Evolutionary conservation across 2,797 vertebrate genomes (phyloP).

Genomic region (Pygocentrus nattereri): DNA sequence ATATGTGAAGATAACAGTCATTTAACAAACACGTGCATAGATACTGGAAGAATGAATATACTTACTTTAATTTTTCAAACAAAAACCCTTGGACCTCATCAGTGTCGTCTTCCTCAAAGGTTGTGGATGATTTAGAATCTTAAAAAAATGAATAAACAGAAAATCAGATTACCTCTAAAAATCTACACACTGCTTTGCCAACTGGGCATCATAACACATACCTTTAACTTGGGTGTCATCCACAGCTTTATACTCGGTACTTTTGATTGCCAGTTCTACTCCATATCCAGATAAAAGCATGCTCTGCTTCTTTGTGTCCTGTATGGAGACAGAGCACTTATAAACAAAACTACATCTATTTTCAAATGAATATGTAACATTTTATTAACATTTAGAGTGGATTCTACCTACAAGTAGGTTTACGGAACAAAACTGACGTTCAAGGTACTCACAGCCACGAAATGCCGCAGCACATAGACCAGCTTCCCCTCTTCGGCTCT

Average conservation of each 20-base stretch:
- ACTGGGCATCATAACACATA: constrained; percentile 60
- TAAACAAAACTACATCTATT: background rate
- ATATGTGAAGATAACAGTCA: too few relatives aligned
- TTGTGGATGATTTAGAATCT: constrained; percentile 80
- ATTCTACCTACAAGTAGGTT: background rate
- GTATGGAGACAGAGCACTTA: constrained; percentile 41
- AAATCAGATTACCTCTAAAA: background rate
- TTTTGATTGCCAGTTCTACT: constrained; percentile 97
- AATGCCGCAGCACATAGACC: constrained; percentile 92
- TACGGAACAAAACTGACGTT: background rate
- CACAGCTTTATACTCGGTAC: constrained; percentile 95
- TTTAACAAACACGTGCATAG: background rate
- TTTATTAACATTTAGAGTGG: background rate
- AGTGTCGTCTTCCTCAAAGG: constrained; percentile 76
- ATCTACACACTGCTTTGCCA: background rate
- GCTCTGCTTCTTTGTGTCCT: constrained; percentile 85
- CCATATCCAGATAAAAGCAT: constrained; percentile 95
- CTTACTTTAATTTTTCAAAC: constrained; percentile 92
- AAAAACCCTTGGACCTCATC: constrained; percentile 94
- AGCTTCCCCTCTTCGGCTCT: constrained; percentile 85
- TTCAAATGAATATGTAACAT: background rate
- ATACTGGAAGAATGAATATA: constrained; percentile 11
- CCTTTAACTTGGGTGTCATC: constrained; percentile 93
- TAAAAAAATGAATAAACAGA: too few relatives aligned
- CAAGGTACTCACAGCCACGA: constrained; percentile 83